Evolutionary conservation across 2,888 invertebrate species (phyloP), one percentile per base, ranked within the genome.

Genomic region (Phengaris alcon): DNA sequence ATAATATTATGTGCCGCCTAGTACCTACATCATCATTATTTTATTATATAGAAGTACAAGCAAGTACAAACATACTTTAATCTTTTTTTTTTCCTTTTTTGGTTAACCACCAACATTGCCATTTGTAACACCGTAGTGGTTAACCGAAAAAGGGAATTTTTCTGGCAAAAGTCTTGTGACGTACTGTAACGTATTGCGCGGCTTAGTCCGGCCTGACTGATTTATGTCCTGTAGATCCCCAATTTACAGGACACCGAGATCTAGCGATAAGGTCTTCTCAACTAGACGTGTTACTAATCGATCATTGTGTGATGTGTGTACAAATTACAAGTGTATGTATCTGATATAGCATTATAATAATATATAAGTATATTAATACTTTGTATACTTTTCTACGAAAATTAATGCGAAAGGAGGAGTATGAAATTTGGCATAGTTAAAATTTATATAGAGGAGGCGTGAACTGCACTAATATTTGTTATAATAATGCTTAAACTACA

Each of bases 141-240:
- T 70, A 44, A 35, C 57, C 35, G 22, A 77, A 78, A 81, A 75
- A 76, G 76, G 77, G 74, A 75, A 75, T 80, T 80, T 80, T 79
- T 76, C 76, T 76, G 76, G 76, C 77, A 76, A 77, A 81, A 82
- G 80, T 80, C 84, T 84, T 82, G 82, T 82, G 82, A 81, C 86
- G 81, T 81, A 81, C 82, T 80, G 86, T 90, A 88, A 92, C 90
- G 87, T 89, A 92, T 91, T 84, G 90, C 87, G 82, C 82, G 87
- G 91, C 89, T 92, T 90, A 90, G 87, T 85, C 82, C 84, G 84
- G 87, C 88, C 88, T 87, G 90, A 89, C 90, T 92, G 92, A 93
- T 93, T 93, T 93, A 93, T 90, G 83, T 88, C 85, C 83, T 82
- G 90, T 88, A 90, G 90, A 93, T 91, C 91, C 90, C 88, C 90